Percentiles rank a stretch among this genome's conserved stretches.
These are phyloP conservation scores for Aviceda subcristata DNA, from an alignment of 2,113 vertebrate genomes.

Conservation along the genomic window DNA sequence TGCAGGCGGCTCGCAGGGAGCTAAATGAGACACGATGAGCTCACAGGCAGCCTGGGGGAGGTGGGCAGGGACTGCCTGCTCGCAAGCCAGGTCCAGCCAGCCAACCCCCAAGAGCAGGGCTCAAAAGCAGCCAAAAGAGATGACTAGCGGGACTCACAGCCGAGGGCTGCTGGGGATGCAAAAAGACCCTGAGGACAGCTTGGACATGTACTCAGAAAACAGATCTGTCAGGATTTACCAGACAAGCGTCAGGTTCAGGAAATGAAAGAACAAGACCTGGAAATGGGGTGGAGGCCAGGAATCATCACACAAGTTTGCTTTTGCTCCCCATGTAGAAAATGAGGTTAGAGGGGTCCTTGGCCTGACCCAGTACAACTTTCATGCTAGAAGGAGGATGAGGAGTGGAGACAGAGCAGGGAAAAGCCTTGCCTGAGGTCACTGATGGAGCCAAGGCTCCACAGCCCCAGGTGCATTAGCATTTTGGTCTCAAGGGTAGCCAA, in stretches of 20 bases:
- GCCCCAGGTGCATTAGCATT: background rate
- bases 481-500: background rate
- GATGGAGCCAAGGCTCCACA: background rate
- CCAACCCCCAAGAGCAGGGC: background rate
- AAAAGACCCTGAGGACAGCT: background rate
- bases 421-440: background rate
- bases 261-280: background rate
- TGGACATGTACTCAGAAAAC: background rate
- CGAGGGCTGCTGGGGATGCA: background rate
- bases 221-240: background rate
- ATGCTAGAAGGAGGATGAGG: background rate
- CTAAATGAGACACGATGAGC: background rate
- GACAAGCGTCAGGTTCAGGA: background rate
- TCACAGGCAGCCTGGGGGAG: background rate
- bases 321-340: background rate
- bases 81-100: background rate
- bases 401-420: background rate
- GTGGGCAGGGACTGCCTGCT: background rate
- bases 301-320: background rate
- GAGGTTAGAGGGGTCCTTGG: background rate
- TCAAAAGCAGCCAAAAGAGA: background rate
- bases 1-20: background rate
- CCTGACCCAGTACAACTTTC: background rate
- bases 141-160: fast-evolving
- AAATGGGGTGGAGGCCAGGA: background rate